These are phyloP conservation scores for Lingula anatina DNA, from an alignment of 2,888 invertebrate genomes.

Conservation along the genomic window DNA sequence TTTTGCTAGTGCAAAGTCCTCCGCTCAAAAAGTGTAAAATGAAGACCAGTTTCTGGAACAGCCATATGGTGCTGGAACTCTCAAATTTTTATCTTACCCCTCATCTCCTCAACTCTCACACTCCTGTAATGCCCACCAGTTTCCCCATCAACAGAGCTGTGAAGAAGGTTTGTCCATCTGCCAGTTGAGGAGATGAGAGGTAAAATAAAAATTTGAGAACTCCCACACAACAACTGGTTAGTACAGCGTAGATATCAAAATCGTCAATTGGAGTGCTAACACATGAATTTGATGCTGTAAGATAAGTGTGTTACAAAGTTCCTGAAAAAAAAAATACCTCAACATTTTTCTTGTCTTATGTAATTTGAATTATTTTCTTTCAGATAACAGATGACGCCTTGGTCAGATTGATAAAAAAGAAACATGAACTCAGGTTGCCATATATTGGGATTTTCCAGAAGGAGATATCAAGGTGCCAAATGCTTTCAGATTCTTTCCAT, in stretches of 20 bases:
- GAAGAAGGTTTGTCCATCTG: not conserved
- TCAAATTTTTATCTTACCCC: too few relatives aligned
- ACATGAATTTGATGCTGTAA: not conserved
- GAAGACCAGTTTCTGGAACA: too few relatives aligned
- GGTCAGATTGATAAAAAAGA: slow-evolving; percentile 83
- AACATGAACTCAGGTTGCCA: slow-evolving; percentile 92
- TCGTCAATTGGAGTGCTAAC: not conserved
- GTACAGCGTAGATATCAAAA: too few relatives aligned
- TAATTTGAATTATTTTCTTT: slow-evolving; percentile 8
- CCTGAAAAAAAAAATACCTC: not conserved
- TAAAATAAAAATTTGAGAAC: too few relatives aligned
- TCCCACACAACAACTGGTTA: too few relatives aligned
- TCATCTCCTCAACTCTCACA: too few relatives aligned
- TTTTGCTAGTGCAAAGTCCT: too few relatives aligned
- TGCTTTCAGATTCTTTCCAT: too few relatives aligned
- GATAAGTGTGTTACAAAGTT: not conserved
- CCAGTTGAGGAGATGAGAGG: not conserved
- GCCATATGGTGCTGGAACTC: not conserved
- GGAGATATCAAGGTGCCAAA: too few relatives aligned
- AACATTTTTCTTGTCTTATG: not conserved
- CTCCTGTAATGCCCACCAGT: too few relatives aligned
- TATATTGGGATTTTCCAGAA: slow-evolving; percentile 97
- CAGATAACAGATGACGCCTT: slow-evolving; percentile 80
- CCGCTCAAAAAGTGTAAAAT: too few relatives aligned
- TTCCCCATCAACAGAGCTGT: too few relatives aligned